Evolutionary conservation across 2,797 vertebrate genomes (phyloP), one percentile per base, ranked within the genome.

Genomic region (Sebastes oblongus): DNA sequence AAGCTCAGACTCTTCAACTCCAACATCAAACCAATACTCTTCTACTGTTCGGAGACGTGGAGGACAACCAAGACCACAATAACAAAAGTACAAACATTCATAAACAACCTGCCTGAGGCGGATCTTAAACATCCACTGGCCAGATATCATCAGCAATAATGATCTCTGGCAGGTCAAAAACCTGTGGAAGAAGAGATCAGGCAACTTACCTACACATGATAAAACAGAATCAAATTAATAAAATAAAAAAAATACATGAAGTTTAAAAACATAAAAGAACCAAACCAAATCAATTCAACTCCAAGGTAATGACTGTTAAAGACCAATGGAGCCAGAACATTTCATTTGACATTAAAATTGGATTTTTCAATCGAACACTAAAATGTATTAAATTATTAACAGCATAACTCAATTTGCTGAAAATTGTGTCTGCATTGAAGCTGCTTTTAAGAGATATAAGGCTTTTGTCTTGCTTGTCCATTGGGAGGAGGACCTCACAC

Each of bases 31-130:
- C 39, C 39, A 39, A 39, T 39, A 14, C 36, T 39, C 36, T 39
- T 39, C 36, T 39, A 6, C 36, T 0, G 36, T 39, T 39, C 13
- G 0, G 36, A 39, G 13, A 14, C 0, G 13, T 39, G 36, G 36
- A 39, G 36, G 36, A 39, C 39, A 39, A 39, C 13, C 13, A 5
- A 39, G 13, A 6, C 13, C 39, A 39, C 39, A 39, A 39, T 39
- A 39, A 39, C 39, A 39, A 39, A 39, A 39, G 39, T 39, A 39
- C 39, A 39, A 39, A 39, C 39, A 39, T 39, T 39, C 39, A 39
- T 39, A 1, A 39, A 39, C 39, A 39, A 39, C 39, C 39, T 39
- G 39, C 39, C 39, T 39, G 39, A 39, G 39, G 39, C 1, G 39
- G 13, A 39, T 14, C 39, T 39, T 39, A 39, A 39, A 39, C 39